A percentile compares a stretch with the other conserved stretches of the same genome.
Evolutionary conservation across 2,113 vertebrate genomes (phyloP).

Genomic region (Sylvilagus bachmani): DNA sequence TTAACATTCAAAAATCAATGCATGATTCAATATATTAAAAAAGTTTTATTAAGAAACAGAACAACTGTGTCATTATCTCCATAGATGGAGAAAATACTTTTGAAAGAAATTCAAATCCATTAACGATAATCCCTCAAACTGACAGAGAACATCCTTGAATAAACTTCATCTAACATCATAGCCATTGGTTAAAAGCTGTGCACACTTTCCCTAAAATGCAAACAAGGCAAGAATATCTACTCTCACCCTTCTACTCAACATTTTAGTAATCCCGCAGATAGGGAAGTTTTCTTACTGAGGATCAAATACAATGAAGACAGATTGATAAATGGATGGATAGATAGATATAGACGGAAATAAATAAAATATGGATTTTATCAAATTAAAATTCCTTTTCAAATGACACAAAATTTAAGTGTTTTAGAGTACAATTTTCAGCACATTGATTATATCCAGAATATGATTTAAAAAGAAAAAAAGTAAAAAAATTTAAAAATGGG

Average conservation of each 20-base stretch:
- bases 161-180: background rate
- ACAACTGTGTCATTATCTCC: background rate
- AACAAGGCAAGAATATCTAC: background rate
- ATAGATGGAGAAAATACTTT: background rate
- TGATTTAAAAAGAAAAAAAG: background rate
- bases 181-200: background rate
- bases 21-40: background rate
- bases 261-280: background rate
- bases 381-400: background rate
- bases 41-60: background rate
- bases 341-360: background rate
- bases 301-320: background rate
- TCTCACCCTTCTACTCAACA: background rate
- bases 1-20: background rate
- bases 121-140: background rate
- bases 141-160: background rate
- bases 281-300: background rate
- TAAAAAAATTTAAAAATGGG: background rate
- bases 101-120: background rate
- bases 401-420: background rate
- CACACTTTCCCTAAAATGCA: background rate
- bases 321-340: background rate
- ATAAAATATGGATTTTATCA: background rate
- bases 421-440: background rate
- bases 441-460: background rate